Percentiles rank a stretch among this genome's conserved stretches.
Evolutionary conservation across 1,140 invertebrate genomes (phyloP).

Genomic region (Hycleus phaleratus): DNA sequence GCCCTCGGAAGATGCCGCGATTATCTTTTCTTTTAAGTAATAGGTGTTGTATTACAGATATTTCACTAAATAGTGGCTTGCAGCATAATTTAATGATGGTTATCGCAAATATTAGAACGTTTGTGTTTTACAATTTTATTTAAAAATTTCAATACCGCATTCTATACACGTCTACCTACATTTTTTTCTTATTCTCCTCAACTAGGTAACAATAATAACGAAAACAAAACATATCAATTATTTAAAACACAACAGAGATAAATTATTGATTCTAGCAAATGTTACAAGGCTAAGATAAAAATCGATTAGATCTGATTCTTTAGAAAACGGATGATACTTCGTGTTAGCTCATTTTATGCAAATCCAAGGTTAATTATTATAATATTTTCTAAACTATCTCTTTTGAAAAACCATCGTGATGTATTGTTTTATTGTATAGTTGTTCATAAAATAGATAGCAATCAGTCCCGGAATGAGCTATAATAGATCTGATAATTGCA

Average conservation of each 20-base stretch:
- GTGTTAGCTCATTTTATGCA: slow-evolving; percentile 19
- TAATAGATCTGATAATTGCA: neutral
- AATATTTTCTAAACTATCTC: slow-evolving; percentile 5
- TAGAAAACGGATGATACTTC: slow-evolving; percentile 22
- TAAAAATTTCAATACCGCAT: too few species aligned
- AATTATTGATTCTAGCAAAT: neutral
- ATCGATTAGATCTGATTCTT: slow-evolving; percentile 17
- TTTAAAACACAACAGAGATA: too few species aligned
- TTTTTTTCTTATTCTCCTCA: too few species aligned
- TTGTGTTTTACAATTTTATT: too few species aligned
- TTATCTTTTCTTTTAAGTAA: slow-evolving; percentile 18
- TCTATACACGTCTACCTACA: too few species aligned
- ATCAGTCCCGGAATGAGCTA: slow-evolving; percentile 3
- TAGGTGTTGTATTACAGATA: slow-evolving; percentile 22
- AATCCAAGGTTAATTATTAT: slow-evolving; percentile 19
- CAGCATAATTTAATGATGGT: slow-evolving; percentile 12
- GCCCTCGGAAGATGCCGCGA: slow-evolving; percentile 8
- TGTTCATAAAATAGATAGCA: slow-evolving; percentile 12
- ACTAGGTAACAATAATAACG: too few species aligned
- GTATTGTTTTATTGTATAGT: slow-evolving; percentile 17
- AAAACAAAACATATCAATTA: too few species aligned
- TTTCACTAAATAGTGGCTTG: slow-evolving; percentile 19
- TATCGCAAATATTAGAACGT: slow-evolving; percentile 22
- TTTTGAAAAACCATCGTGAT: slow-evolving; percentile 17
- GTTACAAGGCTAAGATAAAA: slow-evolving; percentile 19